Evolutionary conservation across 92 coral and sea anemone genomes (phyloP), one percentile per base, ranked within the genome.

Genomic region (Paragorgia papillata): DNA sequence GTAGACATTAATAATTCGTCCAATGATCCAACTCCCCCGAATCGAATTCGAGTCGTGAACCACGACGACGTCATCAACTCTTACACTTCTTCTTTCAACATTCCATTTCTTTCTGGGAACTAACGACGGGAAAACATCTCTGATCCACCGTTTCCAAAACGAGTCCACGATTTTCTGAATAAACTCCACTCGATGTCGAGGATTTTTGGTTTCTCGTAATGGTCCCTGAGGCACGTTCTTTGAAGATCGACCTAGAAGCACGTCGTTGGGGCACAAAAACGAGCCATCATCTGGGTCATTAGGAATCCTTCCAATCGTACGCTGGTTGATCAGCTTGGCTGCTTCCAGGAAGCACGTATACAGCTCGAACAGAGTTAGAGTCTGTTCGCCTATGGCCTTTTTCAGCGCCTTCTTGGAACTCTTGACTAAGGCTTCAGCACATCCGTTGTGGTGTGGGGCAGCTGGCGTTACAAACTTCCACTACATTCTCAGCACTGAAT

Each of bases 241-340:
- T 21, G 88, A 79, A 15, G 88, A 85, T 74, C 93, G 55, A 13
- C 88, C 88, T 19, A 89, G 83, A 35, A 85, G 40, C 51, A 82
- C 79, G 80, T 85, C 87, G 48, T 82, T 85, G 2, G 82, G 88
- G 48, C 80, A 80, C 51, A 87, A 54, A 70, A 68, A 79, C 1
- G 84, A 21, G 15, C 84, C 87, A 35, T 82, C 90, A 34, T 86
- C 90, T 2, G 88, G 90, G 63, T 84, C 85, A 63, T 73, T 87
- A 4, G 85, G 83, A 27, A 79, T 17, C 64, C 83, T 32, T 20
- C 91, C 84, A 66, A 83, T 84, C 8, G 86, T 88, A 32, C 89
- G 89, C 34, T 88, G 88, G 63, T 88, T 87, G n/a, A 83, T 82
- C 57, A 87, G 76, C 67, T 87, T 87, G 15, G 75, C 88, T 27